phyloP scores from a whole-genome alignment of 2,797 vertebrate genomes.

The Falco berigora region DNA sequence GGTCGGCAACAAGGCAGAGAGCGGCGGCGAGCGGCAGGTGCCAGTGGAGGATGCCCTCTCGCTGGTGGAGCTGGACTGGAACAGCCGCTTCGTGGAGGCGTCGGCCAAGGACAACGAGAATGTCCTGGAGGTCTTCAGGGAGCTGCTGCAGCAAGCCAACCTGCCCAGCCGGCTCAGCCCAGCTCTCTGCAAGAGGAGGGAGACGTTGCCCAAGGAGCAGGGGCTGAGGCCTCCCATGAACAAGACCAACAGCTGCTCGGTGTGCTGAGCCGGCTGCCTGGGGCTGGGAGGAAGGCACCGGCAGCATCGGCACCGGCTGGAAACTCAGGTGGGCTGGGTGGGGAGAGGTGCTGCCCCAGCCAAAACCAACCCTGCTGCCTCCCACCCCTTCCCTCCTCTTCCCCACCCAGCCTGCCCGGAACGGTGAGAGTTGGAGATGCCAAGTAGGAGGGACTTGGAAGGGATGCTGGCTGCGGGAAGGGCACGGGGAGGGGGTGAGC shows the following conservation, averaged over 20 bases:
- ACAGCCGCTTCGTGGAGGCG: slow-evolving; percentile 84
- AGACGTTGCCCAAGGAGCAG: slow-evolving; percentile 84
- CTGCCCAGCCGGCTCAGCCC: slow-evolving; percentile 85
- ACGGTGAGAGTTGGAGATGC: not conserved
- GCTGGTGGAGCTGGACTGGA: slow-evolving; percentile 89
- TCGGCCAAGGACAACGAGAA: slow-evolving; percentile 88
- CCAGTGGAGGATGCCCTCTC: slow-evolving; percentile 76
- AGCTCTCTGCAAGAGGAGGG: slow-evolving; percentile 80
- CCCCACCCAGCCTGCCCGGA: not conserved
- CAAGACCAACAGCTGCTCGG: slow-evolving; percentile 89
- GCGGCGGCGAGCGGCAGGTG: slow-evolving; percentile 71
- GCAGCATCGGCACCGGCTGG: not conserved
- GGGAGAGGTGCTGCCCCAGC: not conserved
- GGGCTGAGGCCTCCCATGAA: slow-evolving; percentile 85
- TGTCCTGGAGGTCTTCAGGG: slow-evolving; percentile 85
- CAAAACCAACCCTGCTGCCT: not conserved
- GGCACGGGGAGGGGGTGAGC: not conserved
- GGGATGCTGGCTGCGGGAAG: not conserved
- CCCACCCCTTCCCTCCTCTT: not conserved
- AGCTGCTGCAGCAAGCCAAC: slow-evolving; percentile 85
- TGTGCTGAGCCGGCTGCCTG: slow-evolving; percentile 72
- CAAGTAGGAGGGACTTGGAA: not conserved
- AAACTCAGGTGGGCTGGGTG: slow-evolving; percentile 27
- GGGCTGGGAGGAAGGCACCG: not conserved
- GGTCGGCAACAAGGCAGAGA: slow-evolving; percentile 87